Conservation (phyloP, 2,888 invertebrate genomes). For the Aethes cnicana region DNA sequence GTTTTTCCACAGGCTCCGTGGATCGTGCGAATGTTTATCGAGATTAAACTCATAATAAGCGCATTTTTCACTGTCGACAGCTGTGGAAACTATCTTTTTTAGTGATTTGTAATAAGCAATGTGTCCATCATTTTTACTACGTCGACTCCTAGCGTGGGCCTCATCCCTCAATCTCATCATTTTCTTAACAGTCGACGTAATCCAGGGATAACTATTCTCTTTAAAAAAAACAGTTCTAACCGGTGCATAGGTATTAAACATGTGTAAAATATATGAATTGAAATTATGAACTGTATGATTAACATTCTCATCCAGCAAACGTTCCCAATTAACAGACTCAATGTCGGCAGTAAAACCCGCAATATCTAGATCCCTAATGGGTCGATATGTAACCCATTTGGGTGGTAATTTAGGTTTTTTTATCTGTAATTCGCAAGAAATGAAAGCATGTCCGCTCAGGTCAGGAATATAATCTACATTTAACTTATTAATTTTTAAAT, state of each 20-base stretch:
- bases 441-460: slow-evolving; percentile 4
- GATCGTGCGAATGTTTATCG: neutral
- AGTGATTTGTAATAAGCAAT: slow-evolving; percentile 12
- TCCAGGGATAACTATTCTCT: neutral
- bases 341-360: slow-evolving; percentile 1
- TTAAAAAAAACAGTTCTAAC: neutral
- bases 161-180: neutral
- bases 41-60: slow-evolving; percentile 3
- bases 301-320: neutral
- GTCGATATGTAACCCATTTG: neutral
- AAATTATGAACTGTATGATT: neutral
- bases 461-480: slow-evolving; percentile 2
- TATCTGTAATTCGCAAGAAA: slow-evolving; percentile 7
- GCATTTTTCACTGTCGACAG: neutral
- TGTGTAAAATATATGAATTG: neutral
- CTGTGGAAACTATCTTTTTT: neutral
- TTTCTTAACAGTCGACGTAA: neutral
- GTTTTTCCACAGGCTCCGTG: neutral
- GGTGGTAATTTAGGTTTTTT: slow-evolving; percentile 1
- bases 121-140: slow-evolving; percentile 3
- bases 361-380: neutral
- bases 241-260: neutral
- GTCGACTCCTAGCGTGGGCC: slow-evolving; percentile 4
- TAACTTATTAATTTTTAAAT: neutral
- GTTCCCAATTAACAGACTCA: neutral